Base-by-base conservation (phyloP, 2,113 vertebrate species). In the Nothocercus julius region DNA sequence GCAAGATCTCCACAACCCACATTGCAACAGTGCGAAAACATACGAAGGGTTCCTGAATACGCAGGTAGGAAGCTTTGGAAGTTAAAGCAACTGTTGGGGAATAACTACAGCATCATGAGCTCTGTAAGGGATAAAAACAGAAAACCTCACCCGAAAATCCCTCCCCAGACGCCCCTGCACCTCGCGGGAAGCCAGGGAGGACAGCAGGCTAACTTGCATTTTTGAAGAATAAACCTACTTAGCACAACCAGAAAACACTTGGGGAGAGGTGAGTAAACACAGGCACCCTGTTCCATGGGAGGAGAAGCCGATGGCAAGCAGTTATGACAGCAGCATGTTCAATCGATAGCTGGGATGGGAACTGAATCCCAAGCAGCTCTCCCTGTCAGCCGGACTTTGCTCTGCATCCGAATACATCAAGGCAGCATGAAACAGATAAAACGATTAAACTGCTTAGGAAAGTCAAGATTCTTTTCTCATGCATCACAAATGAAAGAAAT, bases 241-340 rank as follows among this genome's bases (percentile, higher is more conserved):
- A 69, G 73, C 28, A 58, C 14, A 38, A 54, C 51, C 0, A 40
- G 21, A 42, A 72, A 73, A 7, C 1, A 18, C 40, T 82, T 56
- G 30, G 66, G 61, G 44, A 88, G 34, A 85, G 56, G 25, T 7
- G 45, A 69, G 42, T 5, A 67, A 87, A 76, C 1, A 21, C 34
- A 2, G 1, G 58, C 53, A 54, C 13, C 6, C 13, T 25, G 14
- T 45, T 82, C 21, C 44, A 42, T 11, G 47, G 54, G 30, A 67
- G 11, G 13, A 28, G 51, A 87, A 32, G 13, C 25, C 5, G 36
- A 49, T 8, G 22, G 53, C 21, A 44, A 74, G 56, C 63, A 38
- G 68, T 58, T 58, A 53, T 2, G 3, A 22, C 30, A 61, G 7
- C 68, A 47, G 30, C 15, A 38, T 0, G 0, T 27, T 61, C 19